phyloP scores from a whole-genome alignment of 2,797 vertebrate genomes.

The Oreortyx pictus region DNA sequence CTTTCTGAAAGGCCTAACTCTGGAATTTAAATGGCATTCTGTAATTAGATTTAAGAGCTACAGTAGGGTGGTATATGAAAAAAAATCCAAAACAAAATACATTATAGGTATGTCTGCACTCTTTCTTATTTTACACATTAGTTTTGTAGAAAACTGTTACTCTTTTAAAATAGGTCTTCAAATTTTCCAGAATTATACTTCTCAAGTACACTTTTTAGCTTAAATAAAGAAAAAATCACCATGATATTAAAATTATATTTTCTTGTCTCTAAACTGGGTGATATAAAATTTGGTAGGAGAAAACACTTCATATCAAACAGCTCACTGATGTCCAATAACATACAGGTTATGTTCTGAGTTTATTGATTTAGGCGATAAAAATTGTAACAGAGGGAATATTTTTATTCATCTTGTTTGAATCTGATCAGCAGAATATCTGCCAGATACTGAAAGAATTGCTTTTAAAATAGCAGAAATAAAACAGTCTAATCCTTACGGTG shows the following conservation, averaged over 20 bases:
- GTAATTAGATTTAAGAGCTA: not conserved
- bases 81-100: not conserved
- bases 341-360: constrained; percentile 11
- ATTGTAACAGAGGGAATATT: constrained; percentile 48
- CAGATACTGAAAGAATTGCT: constrained; percentile 46
- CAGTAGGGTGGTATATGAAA: not conserved
- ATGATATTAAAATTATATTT: not conserved
- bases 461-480: constrained; percentile 58
- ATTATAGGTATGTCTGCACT: not conserved
- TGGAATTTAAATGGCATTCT: not conserved
- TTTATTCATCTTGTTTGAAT: constrained; percentile 59
- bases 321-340: not conserved
- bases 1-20: not conserved
- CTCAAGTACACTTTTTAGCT: not conserved
- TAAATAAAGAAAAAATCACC: not conserved
- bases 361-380: constrained; percentile 39
- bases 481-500: constrained; percentile 12
- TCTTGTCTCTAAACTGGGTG: not conserved
- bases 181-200: not conserved
- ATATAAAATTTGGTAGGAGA: not conserved
- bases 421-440: constrained; percentile 49
- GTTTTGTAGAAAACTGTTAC: not conserved
- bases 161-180: not conserved
- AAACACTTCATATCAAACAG: not conserved
- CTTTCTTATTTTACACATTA: not conserved